Conservation (phyloP, 1,140 invertebrate species). For the Geopemphigus sp. region DNA sequence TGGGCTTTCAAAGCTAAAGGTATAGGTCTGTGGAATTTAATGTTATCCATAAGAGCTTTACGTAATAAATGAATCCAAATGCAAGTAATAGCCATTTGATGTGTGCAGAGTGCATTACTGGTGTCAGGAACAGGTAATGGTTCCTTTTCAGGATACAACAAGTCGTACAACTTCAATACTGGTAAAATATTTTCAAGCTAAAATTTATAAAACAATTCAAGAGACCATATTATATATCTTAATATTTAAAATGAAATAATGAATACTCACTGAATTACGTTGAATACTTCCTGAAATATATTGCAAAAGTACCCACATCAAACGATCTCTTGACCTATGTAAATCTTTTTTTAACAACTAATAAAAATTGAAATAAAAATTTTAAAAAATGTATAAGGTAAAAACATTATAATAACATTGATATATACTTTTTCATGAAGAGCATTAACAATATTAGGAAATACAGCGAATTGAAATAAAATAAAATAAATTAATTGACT, state of each 20-base stretch:
- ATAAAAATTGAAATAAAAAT: constrained; percentile 42
- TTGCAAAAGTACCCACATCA: constrained; percentile 95
- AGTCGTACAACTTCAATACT: constrained; percentile 86
- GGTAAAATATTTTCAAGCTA: constrained; percentile 84
- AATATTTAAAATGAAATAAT: constrained; percentile 2
- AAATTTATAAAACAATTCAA: constrained; percentile 53
- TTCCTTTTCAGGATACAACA: constrained; percentile 89
- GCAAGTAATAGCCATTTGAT: constrained; percentile 89
- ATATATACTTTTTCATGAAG: constrained; percentile 79
- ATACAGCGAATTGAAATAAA: constrained; percentile 88
- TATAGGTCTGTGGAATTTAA: constrained; percentile 57
- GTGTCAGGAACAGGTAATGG: constrained; percentile 86
- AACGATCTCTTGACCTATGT: constrained; percentile 84
- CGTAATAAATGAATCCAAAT: constrained; percentile 95
- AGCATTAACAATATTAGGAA: constrained; percentile 86
- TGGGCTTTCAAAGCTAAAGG: constrained; percentile 62
- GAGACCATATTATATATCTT: neutral
- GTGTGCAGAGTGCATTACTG: constrained; percentile 79
- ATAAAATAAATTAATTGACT: constrained; percentile 96
- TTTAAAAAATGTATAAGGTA: neutral
- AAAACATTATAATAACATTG: neutral
- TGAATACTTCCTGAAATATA: constrained; percentile 96
- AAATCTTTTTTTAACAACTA: constrained; percentile 76
- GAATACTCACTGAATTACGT: constrained; percentile 74
- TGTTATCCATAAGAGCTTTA: constrained; percentile 82